Evolutionary conservation across 1,140 invertebrate genomes (phyloP).

Genomic region (Leptonema lineaticorne): DNA sequence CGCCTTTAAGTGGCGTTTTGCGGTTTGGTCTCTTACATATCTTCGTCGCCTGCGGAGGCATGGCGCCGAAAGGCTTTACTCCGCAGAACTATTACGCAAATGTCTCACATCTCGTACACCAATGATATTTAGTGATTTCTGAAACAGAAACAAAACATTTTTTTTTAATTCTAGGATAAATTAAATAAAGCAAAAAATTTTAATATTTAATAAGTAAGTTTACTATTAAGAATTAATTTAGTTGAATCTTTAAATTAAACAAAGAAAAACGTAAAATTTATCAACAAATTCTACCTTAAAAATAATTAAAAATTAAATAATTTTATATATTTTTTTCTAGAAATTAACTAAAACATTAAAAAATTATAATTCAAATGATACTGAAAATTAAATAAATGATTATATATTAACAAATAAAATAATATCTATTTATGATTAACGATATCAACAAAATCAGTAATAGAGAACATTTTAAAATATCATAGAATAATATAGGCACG

Average conservation of each 20-base stretch:
- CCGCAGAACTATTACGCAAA: background rate
- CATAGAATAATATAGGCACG: slow-evolving; percentile 1
- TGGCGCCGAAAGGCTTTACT: slow-evolving; percentile 12
- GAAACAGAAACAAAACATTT: background rate
- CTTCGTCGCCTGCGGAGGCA: slow-evolving; percentile 35
- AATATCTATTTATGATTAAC: background rate
- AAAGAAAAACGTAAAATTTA: too few relatives aligned
- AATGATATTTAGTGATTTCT: background rate
- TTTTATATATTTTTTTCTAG: too few relatives aligned
- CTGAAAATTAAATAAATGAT: too few relatives aligned
- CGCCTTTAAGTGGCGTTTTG: slow-evolving; percentile 21
- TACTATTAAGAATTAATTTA: background rate
- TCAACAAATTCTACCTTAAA: too few relatives aligned
- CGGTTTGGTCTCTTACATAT: slow-evolving; percentile 25
- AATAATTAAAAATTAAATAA: too few relatives aligned
- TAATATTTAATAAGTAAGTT: background rate
- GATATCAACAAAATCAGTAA: background rate
- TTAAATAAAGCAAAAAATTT: slow-evolving; percentile 1
- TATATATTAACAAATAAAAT: background rate
- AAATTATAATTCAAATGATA: too few relatives aligned
- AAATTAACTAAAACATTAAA: too few relatives aligned
- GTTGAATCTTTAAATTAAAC: background rate
- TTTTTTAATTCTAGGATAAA: background rate
- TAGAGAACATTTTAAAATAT: too few relatives aligned
- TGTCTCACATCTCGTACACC: slow-evolving; percentile 23